Conservation (phyloP, 2,797 vertebrate species). For the Enteromius anoplus region DNA sequence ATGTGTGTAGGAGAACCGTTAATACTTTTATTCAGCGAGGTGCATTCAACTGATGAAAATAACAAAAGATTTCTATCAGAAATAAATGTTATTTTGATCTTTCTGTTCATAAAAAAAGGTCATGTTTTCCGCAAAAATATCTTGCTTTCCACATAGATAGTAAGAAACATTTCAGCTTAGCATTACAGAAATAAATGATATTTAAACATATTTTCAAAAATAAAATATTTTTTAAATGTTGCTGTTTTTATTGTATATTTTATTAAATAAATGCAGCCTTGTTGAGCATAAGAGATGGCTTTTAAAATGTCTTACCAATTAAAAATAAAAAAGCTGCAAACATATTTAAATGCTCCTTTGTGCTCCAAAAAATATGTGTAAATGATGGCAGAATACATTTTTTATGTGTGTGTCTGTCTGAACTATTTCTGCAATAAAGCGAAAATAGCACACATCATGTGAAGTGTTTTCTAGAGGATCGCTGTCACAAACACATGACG, state of each 20-base stretch:
- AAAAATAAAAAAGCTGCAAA: not conserved
- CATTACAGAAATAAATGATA: not conserved
- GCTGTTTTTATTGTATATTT: not conserved
- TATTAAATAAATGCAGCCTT: not conserved
- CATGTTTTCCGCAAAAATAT: not conserved
- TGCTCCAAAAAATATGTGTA: not conserved
- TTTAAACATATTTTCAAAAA: not conserved
- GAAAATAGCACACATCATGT: conserved; percentile 3
- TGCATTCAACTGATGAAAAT: not conserved
- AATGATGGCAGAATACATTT: not conserved
- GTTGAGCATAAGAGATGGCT: not conserved
- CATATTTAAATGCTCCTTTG: not conserved
- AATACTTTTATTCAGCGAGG: not conserved
- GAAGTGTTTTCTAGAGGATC: conserved; percentile 21
- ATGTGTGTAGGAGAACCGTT: not conserved
- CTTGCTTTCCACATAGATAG: not conserved
- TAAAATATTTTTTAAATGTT: not conserved
- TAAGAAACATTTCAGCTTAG: not conserved
- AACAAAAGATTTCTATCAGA: not conserved
- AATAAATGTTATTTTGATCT: not conserved
- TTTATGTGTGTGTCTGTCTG: not conserved
- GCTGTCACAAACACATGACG: conserved; percentile 52
- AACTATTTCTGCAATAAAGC: not conserved
- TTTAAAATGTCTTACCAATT: not conserved
- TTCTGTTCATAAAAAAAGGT: not conserved